Conservation (phyloP, 2,888 invertebrate species). For the Hofmannophila pseudospretella region DNA sequence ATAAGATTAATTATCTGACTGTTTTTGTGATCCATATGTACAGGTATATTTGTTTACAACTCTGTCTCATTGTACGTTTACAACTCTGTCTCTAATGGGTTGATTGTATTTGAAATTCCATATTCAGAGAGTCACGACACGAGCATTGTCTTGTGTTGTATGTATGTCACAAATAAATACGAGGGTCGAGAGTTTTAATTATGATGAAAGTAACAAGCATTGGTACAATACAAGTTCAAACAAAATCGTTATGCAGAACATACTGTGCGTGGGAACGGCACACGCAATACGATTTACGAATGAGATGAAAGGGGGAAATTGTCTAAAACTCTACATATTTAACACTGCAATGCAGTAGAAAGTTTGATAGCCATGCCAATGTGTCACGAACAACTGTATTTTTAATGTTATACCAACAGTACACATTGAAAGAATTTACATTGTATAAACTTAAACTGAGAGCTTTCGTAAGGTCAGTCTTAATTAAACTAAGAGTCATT, state of each 20-base stretch:
- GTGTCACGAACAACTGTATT: constrained; percentile 13
- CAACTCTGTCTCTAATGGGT: too few relatives aligned
- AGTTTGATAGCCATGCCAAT: constrained; percentile 26
- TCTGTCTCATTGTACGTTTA: too few relatives aligned
- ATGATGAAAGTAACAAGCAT: constrained; percentile 28
- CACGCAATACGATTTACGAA: too few relatives aligned
- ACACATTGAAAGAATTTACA: not conserved
- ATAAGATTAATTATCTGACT: too few relatives aligned
- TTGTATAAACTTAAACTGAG: not conserved
- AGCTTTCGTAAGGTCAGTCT: not conserved
- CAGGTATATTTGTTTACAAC: too few relatives aligned
- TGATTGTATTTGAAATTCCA: too few relatives aligned
- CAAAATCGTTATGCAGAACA: constrained; percentile 25
- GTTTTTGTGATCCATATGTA: too few relatives aligned
- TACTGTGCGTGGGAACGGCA: constrained; percentile 32
- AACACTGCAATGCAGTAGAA: constrained; percentile 27
- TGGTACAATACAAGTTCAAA: constrained; percentile 15
- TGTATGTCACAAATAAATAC: too few relatives aligned
- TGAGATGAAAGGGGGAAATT: constrained; percentile 22
- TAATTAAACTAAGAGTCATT: too few relatives aligned
- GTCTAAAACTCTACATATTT: constrained; percentile 19
- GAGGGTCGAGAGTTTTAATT: constrained; percentile 11
- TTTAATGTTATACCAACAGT: not conserved
- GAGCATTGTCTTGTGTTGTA: too few relatives aligned
- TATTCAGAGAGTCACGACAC: too few relatives aligned